A percentile compares a stretch with the other conserved stretches of the same genome.
These are phyloP conservation scores for Calcarius lapponicus DNA, from an alignment of 2,797 vertebrate genomes.

Conservation along the genomic window DNA sequence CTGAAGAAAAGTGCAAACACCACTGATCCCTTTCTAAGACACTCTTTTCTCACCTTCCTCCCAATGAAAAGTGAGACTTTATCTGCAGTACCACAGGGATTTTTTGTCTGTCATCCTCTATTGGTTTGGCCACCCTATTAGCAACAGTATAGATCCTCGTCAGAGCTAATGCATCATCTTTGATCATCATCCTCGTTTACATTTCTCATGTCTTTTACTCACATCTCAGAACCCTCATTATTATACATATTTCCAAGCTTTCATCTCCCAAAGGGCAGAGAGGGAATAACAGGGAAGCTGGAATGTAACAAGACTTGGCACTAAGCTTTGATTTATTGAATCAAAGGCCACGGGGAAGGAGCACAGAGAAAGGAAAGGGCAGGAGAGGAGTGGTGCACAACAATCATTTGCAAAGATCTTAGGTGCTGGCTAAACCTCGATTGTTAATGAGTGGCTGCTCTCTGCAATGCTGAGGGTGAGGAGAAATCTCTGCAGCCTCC, in stretches of 20 bases:
- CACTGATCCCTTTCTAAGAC: neutral
- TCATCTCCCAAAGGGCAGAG: constrained; percentile 49
- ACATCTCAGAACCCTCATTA: constrained; percentile 20
- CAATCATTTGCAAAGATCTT: constrained; percentile 16
- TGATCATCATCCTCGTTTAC: constrained; percentile 47
- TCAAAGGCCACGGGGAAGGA: constrained; percentile 23
- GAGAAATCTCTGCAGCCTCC: neutral
- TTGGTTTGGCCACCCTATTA: constrained; percentile 1
- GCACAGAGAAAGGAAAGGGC: constrained; percentile 16
- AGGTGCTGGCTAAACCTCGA: neutral
- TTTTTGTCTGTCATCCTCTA: neutral
- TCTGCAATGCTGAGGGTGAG: neutral
- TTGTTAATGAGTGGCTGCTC: neutral
- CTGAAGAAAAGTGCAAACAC: neutral
- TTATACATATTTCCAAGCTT: constrained; percentile 47
- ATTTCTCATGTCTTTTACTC: constrained; percentile 38
- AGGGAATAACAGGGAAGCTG: constrained; percentile 5
- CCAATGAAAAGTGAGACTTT: neutral
- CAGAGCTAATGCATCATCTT: constrained; percentile 38
- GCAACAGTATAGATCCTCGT: neutral
- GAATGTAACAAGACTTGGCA: constrained; percentile 44
- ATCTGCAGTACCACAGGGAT: neutral
- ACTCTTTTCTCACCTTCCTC: neutral
- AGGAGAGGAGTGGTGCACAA: neutral
- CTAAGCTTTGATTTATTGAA: constrained; percentile 61